A percentile compares a stretch with the other conserved stretches of the same genome.
These are phyloP conservation scores for Corapipo altera DNA, from an alignment of 2,113 vertebrate genomes.

Conservation along the genomic window DNA sequence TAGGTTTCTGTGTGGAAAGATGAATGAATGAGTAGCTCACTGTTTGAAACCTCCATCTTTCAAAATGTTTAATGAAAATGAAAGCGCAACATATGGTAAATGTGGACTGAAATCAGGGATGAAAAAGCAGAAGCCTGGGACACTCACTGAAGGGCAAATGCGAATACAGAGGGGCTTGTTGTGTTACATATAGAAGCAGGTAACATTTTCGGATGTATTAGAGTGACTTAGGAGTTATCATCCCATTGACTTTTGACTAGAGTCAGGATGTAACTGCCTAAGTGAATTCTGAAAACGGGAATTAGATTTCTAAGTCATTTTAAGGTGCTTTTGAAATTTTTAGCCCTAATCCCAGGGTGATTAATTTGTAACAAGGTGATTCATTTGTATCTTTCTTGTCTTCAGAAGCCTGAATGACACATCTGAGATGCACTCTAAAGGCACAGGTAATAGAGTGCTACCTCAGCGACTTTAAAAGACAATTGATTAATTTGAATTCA, in stretches of 20 bases:
- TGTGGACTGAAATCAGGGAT: conserved; percentile 2
- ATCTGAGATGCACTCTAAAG: conserved; percentile 55
- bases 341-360: conserved; percentile 36
- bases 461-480: conserved; percentile 58
- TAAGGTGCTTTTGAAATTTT: conserved; percentile 63
- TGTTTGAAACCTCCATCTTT: conserved; percentile 54
- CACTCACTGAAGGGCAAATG: background rate
- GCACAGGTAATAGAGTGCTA: conserved; percentile 58
- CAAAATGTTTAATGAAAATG: conserved; percentile 56
- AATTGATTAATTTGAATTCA: conserved; percentile 63
- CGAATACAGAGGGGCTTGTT: background rate
- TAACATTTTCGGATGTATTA: conserved; percentile 41
- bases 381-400: conserved; percentile 37
- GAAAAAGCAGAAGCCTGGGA: conserved; percentile 8
- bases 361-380: conserved; percentile 63
- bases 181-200: background rate
- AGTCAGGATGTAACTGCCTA: conserved; percentile 34
- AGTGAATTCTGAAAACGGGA: conserved; percentile 59
- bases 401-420: conserved; percentile 55
- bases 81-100: conserved; percentile 39
- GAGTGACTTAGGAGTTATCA: conserved; percentile 49
- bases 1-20: conserved; percentile 32
- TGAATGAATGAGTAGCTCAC: conserved; percentile 31
- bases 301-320: conserved; percentile 59
- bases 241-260: conserved; percentile 48